Percentiles rank a stretch among this genome's conserved stretches.
These are phyloP conservation scores for Tachysurus fulvidraco DNA, from an alignment of 2,113 vertebrate species.

Conservation along the genomic window DNA sequence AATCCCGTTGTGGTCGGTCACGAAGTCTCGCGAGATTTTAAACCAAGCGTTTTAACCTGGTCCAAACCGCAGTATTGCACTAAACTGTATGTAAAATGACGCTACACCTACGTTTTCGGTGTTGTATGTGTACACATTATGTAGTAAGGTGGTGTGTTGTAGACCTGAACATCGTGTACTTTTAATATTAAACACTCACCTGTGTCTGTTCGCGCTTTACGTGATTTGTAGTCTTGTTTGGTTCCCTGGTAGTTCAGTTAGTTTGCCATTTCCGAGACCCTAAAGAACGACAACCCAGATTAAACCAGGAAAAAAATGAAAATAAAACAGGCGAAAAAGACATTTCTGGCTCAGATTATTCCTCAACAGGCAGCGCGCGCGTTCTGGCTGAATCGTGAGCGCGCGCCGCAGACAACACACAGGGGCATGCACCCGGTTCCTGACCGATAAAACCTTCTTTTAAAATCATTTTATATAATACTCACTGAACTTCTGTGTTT, in stretches of 20 bases:
- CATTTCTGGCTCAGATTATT: not conserved
- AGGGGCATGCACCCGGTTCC: not conserved
- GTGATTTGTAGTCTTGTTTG: not conserved
- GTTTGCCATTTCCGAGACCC: not conserved
- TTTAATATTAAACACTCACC: not conserved
- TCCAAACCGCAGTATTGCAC: not conserved
- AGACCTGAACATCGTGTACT: not conserved
- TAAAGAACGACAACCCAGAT: not conserved
- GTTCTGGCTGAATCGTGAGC: not conserved
- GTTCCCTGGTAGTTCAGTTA: not conserved
- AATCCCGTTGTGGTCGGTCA: not conserved
- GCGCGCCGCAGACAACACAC: not conserved
- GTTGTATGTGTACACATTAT: not conserved
- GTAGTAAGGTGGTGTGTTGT: not conserved
- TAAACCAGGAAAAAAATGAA: no score
- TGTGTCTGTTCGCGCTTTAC: not conserved
- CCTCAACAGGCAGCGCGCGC: not conserved
- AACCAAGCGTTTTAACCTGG: not conserved
- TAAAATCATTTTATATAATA: no score
- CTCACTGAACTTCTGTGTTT: not conserved
- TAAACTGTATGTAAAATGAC: not conserved
- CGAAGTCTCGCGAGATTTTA: constrained; percentile 15
- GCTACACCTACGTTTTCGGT: not conserved
- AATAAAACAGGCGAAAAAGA: not conserved
- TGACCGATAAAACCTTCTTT: not conserved